Base-by-base conservation (phyloP, 2,888 invertebrate species). In the Formica aserva region DNA sequence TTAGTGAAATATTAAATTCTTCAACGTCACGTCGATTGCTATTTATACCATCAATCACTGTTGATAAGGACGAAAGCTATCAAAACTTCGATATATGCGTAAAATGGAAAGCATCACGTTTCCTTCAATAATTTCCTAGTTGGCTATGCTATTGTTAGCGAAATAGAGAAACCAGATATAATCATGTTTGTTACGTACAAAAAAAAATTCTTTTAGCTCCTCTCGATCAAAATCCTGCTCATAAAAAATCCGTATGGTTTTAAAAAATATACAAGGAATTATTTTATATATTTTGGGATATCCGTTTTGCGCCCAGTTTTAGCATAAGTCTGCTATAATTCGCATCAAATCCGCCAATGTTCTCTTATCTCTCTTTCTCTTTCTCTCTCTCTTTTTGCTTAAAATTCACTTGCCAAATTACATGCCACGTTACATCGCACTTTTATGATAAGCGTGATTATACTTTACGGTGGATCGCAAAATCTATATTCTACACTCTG, bases 381-480 rank as follows among this genome's bases (percentile, higher is more conserved):
- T 9, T 1, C 35, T 5, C 35, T 35, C 35, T 35, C 9, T 55
- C 13, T 55, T 3, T 38, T 13, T 45, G 9, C 4, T 13, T 77
- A 29, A 55, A 66, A 77, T 55, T 67, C 6, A 9, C 38, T 5
- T 29, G 55, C 38, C 26, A 15, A 26, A 55, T 76, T 76, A 52
- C 66, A 52, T 52, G 26, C 13, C 26, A 57, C 63, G 35, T 63
- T 63, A 63, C 22, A 9, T 35, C 45, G 26, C 38, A 18, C 45
- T 80, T 72, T 72, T 62, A 80, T 60, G 75, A 80, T 62, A 75
- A 81, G 63, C 63, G 38, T 75, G 62, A 72, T 80, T 72, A 78
- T 41, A 18, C 29, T 78, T 78, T 69, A 80, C 45, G 60, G 48
- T 32, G 57, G 13, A 11, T 26, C 72, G 32, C 72, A 62, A 72